Percentiles rank a stretch among this genome's conserved stretches.
Conservation (phyloP, 2,113 vertebrate genomes). For the Cyphotilapia sp. region DNA sequence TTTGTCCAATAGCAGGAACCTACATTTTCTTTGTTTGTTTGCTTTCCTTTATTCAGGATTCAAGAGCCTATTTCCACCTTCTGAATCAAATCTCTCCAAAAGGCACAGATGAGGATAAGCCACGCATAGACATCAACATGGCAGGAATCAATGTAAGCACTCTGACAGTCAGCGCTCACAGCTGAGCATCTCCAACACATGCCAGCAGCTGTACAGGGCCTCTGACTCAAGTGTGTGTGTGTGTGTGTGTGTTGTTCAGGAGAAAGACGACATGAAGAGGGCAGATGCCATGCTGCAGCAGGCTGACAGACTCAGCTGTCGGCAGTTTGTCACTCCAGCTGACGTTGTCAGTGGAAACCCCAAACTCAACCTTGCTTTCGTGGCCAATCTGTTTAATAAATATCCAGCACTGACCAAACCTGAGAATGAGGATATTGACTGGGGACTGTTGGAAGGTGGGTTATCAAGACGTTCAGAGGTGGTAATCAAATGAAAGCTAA, state of each 20-base stretch:
- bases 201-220: neutral
- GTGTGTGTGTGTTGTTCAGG: slow-evolving; percentile 63
- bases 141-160: slow-evolving; percentile 81
- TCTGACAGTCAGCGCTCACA: neutral
- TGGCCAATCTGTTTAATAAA: slow-evolving; percentile 95
- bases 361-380: slow-evolving; percentile 92
- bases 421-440: slow-evolving; percentile 93
- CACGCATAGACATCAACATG: slow-evolving; percentile 85
- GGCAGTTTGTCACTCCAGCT: slow-evolving; percentile 89
- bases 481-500: neutral
- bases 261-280: slow-evolving; percentile 84
- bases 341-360: slow-evolving; percentile 92
- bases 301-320: slow-evolving; percentile 85
- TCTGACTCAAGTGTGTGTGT: neutral
- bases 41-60: slow-evolving; percentile 73
- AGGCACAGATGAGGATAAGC: slow-evolving; percentile 86
- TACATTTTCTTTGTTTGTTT: neutral
- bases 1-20: neutral
- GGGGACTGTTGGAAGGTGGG: slow-evolving; percentile 80
- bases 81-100: slow-evolving; percentile 92
- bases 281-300: slow-evolving; percentile 92
- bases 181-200: neutral
- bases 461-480: neutral
- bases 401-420: slow-evolving; percentile 94
- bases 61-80: slow-evolving; percentile 92